Evolutionary conservation across 2,113 vertebrate species (phyloP), one percentile per base, ranked within the genome.

Genomic region (Columba livia): DNA sequence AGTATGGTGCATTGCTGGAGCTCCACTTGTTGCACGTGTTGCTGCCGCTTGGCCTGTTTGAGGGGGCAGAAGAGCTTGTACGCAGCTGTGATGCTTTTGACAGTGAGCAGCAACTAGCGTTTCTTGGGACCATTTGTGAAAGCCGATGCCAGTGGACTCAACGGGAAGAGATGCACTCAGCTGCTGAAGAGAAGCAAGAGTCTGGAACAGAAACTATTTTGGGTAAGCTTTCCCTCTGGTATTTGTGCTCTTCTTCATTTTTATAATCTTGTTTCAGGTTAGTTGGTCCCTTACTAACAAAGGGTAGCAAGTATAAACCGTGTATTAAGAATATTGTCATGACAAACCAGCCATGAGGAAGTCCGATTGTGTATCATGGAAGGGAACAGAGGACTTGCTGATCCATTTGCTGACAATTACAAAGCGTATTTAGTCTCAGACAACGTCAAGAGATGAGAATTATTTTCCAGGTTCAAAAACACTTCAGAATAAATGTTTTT

Each of bases 1-100:
- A 98, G 26, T 98, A 98, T 1, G 15, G 96, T 40, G 92, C 97
- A 0, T 97, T 99, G 82, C 98, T 98, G 24, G 98, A 99, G 96
- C 98, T 99, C 4, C 98, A 99, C 51, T 73, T 99, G 61, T 86
- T 96, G 56, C 98, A 97, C 0, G 96, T 99, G 50, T 98, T 99
- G 24, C 88, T 99, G 69, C 99, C 99, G 0, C 98, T 99, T 8
- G 98, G 98, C 32, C 95, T 18, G 47, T 94, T 96, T 23, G 95
- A 97, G 1, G 98, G 98, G 53, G 99, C 99, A 2, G 98, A 98
- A 87, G 96, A 98, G 61, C 95, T 99, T 28, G 94, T 98, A 9
- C 69, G 34, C 2, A 96, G 98, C 74, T 93, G 93, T 4, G 20
- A 21, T 1, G 94, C 77, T 5, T 95, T 99, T 13, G 97, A 89